A percentile compares a stretch with the other conserved stretches of the same genome.
These are phyloP conservation scores for Myocastor coypus DNA, from an alignment of 2,113 vertebrate genomes.

Conservation along the genomic window DNA sequence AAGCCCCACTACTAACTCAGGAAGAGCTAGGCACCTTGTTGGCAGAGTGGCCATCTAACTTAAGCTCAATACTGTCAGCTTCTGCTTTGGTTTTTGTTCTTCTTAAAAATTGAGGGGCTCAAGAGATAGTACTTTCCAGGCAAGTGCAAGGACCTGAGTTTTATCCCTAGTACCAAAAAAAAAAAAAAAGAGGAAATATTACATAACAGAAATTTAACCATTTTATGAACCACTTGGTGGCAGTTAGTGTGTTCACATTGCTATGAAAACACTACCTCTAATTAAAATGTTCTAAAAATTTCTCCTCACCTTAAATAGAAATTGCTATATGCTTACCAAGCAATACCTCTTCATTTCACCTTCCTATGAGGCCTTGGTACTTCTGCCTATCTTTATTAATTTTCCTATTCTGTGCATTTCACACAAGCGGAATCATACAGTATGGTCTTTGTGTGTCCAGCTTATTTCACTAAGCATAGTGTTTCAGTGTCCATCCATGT, in stretches of 20 bases:
- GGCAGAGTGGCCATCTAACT: background rate
- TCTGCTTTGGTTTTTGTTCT: background rate
- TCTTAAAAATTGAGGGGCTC: background rate
- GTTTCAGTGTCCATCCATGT: background rate
- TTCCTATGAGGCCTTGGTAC: background rate
- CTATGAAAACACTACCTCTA: background rate
- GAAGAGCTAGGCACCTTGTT: background rate
- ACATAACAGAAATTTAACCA: background rate
- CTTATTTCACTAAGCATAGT: constrained; percentile 20
- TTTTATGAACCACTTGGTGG: background rate
- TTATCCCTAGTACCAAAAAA: too few relatives aligned
- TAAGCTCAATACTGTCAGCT: background rate
- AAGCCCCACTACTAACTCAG: background rate
- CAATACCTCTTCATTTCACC: background rate
- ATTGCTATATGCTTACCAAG: background rate
- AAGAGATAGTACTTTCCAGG: too few relatives aligned
- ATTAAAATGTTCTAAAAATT: background rate
- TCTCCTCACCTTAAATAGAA: background rate
- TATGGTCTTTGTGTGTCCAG: background rate
- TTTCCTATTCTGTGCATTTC: background rate
- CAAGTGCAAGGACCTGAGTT: too few relatives aligned
- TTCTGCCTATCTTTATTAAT: background rate
- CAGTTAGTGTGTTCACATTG: background rate
- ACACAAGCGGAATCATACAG: background rate
- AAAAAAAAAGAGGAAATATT: background rate